Evolutionary conservation across 2,888 invertebrate species (phyloP).

Genomic region (Pandemis heparana): DNA sequence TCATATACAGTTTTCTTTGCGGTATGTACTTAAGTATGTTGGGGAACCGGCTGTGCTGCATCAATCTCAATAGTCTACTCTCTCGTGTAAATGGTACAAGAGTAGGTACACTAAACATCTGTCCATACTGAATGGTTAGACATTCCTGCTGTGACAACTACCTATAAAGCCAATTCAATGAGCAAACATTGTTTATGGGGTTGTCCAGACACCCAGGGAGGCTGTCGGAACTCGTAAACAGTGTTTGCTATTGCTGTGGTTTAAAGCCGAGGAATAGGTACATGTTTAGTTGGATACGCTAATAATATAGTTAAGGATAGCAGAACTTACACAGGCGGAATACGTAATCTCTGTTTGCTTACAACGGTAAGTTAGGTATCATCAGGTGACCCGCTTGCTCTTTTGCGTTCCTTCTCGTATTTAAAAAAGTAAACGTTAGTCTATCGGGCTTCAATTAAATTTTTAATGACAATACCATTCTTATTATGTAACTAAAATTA

Average conservation of each 20-base stretch:
- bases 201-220: neutral
- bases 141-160: neutral
- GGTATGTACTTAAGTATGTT: no score
- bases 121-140: neutral
- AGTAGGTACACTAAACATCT: neutral
- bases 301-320: neutral
- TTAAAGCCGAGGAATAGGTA: neutral
- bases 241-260: constrained; percentile 9
- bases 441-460: no score
- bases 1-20: no score
- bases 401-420: no score
- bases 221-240: constrained; percentile 30
- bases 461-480: no score
- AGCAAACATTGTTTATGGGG: neutral
- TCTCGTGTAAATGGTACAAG: neutral
- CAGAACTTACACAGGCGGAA: neutral
- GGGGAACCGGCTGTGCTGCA: no score
- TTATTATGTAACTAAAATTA: no score
- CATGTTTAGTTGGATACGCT: neutral
- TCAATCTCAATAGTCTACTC: neutral
- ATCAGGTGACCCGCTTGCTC: no score
- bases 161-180: neutral
- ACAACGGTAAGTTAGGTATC: no score
- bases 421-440: no score
- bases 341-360: neutral